Evolutionary conservation across 1,140 invertebrate genomes (phyloP), one percentile per base, ranked within the genome.

Genomic region (Ceratosolen solmsi): DNA sequence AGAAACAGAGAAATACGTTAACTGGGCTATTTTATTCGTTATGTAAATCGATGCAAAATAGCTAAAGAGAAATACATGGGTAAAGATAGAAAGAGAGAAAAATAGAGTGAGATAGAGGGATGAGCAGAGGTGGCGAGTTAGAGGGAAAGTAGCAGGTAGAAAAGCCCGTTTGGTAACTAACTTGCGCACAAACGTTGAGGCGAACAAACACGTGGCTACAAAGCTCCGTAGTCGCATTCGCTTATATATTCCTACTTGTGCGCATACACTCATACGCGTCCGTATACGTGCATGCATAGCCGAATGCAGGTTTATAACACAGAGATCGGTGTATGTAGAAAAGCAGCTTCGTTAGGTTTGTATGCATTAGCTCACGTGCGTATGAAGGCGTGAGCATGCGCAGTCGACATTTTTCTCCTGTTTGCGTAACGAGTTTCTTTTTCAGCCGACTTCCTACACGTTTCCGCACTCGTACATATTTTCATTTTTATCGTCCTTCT

Each of bases 31-130:
- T 90, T 90, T 89, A 88, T 88, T 86, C 84, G 87, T 89, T 91
- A 91, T 91, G 90, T 90, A 91, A 91, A 91, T 91, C 86, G 82
- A 91, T 91, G 90, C 87, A 91, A 91, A 91, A 89, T 88, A 89
- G 87, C 9, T 20, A 73, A 25, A 36, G 63, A 36, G 76, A 22
- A n/a, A 60, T 46, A 46, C 13, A 5, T 0, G 15, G 54, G 20
- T 46, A 33, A 27, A 30, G 82, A 60, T 82, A 74, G 74, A 68
- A 5, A 60, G n/a, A 25, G 63, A 68, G 15, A 71, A 38, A 75
- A 58, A 60, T 13, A 8, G n/a, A 49, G n/a, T 27, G 58, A 22
- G 36, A 38, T 8, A 27, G 80, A 58, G 79, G 70, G n/a, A 65
- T 13, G 46, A 27, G 30, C 3, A 8, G 51, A 22, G 49, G 17